Conservation (phyloP, 2,888 invertebrate species). For the Cerceris ruficornis region DNA sequence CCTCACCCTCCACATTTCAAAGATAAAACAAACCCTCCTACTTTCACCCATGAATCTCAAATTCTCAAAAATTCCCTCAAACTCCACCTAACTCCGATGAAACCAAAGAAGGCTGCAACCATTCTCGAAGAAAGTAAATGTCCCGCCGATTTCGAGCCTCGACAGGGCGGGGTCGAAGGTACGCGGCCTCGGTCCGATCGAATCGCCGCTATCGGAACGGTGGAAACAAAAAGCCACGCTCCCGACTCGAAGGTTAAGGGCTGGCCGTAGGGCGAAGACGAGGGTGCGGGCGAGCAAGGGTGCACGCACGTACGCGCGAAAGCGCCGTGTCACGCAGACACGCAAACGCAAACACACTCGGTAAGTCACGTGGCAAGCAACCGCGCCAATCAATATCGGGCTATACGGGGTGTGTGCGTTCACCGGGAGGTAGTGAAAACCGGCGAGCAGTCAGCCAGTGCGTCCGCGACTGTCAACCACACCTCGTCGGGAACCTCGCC, state of each 20-base stretch:
- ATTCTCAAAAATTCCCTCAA: neutral
- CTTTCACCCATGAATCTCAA: too few relatives aligned
- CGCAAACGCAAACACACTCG: slow-evolving; percentile 42
- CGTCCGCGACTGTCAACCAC: slow-evolving; percentile 63
- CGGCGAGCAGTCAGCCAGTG: slow-evolving; percentile 53
- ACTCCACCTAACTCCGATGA: too few relatives aligned
- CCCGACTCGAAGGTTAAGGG: slow-evolving; percentile 53
- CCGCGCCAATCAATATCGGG: slow-evolving; percentile 69
- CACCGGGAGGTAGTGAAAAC: slow-evolving; percentile 47
- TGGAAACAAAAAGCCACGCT: slow-evolving; percentile 35
- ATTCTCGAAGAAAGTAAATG: too few relatives aligned
- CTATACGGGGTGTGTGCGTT: slow-evolving; percentile 63
- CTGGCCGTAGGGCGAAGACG: slow-evolving; percentile 9
- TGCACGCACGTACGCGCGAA: slow-evolving; percentile 4
- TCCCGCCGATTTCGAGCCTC: slow-evolving; percentile 13
- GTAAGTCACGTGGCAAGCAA: slow-evolving; percentile 61
- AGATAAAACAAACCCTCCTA: too few relatives aligned
- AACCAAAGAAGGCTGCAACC: too few relatives aligned
- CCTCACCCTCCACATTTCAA: neutral
- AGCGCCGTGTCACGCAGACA: slow-evolving; percentile 9
- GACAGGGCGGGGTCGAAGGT: slow-evolving; percentile 51
- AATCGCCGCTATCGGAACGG: slow-evolving; percentile 24
- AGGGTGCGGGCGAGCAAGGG: slow-evolving; percentile 4
- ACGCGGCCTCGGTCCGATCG: slow-evolving; percentile 13
- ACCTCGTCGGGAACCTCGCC: slow-evolving; percentile 50